Conservation (phyloP, 2,797 vertebrate genomes). For the Pitangus sulphuratus region DNA sequence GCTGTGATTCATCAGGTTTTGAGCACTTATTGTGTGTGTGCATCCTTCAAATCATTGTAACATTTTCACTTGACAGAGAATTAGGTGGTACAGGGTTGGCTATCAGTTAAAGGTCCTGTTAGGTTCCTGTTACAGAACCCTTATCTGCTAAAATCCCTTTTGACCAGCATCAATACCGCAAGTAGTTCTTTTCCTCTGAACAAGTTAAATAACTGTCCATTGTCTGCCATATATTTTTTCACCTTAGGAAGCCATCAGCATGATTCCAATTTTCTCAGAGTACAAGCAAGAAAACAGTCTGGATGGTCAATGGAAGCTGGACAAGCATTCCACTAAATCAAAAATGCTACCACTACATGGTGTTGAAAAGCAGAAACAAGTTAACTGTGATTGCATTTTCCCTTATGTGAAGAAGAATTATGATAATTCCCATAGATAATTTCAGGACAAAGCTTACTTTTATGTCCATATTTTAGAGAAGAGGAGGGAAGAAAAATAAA, state of each 20-base stretch:
- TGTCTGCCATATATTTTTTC: not conserved
- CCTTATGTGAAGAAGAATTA: not conserved
- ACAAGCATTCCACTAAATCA: not conserved
- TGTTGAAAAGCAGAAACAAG: not conserved
- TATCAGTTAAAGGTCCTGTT: not conserved
- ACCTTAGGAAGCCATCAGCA: not conserved
- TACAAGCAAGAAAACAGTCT: not conserved
- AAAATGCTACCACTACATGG: not conserved
- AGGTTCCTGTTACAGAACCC: not conserved
- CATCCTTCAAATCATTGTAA: not conserved
- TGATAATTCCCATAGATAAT: not conserved
- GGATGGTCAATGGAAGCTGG: not conserved
- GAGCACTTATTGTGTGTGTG: not conserved
- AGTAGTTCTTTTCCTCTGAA: not conserved
- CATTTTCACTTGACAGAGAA: not conserved
- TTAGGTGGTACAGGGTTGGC: not conserved
- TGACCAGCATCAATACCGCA: not conserved
- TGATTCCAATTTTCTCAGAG: not conserved
- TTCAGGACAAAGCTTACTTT: not conserved
- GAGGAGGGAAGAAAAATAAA: not conserved
- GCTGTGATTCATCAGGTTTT: not conserved
- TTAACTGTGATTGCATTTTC: not conserved
- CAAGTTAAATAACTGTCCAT: not conserved
- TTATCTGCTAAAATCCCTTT: not conserved
- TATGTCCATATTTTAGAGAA: not conserved